Base-by-base conservation (phyloP, 2,113 vertebrate species). In the Eretmodus cyanostictus region DNA sequence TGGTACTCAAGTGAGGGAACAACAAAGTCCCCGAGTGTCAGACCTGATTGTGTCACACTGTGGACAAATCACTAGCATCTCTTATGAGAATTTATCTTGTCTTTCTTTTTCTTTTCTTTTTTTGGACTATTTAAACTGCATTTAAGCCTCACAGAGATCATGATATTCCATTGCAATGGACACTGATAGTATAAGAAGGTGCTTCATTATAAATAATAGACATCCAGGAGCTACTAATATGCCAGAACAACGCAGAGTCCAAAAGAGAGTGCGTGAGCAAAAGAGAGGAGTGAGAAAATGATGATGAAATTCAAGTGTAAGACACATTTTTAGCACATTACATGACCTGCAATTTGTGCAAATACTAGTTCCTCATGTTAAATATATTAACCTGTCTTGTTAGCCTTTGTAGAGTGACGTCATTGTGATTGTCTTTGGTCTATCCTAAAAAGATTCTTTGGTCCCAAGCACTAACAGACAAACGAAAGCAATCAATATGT, bases 241-340 rank as follows among this genome's bases (percentile, higher is more conserved):
- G 84, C 79, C 66, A 91, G 42, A 88, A 79, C 24, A 36, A 76
- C 5, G 3, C 45, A 53, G 45, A 34, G 36, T 88, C 57, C 7
- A 49, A 59, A 63, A 85, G 40, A 24, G 24, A 81, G 53, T 81
- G 71, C 5, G 79, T 38, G 51, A 61, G 51, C 22, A 42, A 51
- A 22, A 57, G 81, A 40, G 49, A 80, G 81, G 59, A 79, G 85
- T 53, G 73, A 80, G 88, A 71, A 90, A 90, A 84, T 93, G 93
- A 95, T 95, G 95, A 96, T 95, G 95, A 94, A 96, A 96, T 90
- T 89, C 81, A 82, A 93, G 88, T 89, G 96, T 94, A 95, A 96
- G 86, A 94, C 81, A 88, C 88, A 78, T 87, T 92, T 92, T 89
- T n/a, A 83, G 85, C 92, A 89, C 81, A 80, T 80, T 89, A 86